Evolutionary conservation across 1,140 invertebrate genomes (phyloP), one percentile per base, ranked within the genome.

Genomic region (Rhagoletis zephyria): DNA sequence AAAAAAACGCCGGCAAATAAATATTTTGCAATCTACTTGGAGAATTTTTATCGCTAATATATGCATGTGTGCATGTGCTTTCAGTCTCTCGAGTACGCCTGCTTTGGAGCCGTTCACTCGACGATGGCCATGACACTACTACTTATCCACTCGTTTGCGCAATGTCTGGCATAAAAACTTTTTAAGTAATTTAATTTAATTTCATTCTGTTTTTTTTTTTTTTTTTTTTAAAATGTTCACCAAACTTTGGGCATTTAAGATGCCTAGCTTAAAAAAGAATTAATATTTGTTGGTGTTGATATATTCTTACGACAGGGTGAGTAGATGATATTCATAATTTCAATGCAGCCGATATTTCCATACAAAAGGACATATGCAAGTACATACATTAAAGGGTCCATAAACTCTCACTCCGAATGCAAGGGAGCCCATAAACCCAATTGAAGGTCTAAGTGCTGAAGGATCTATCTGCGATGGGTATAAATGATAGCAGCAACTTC

Each of bases 101-200:
- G 40, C 40, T 74, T 74, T 6, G 2, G 67, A 16, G 67, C 67
- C 67, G 40, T 74, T 48, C 45, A 30, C 30, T 5, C 30, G 67
- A 40, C 67, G 45, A 74, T 74, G 67, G 67, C 67, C 67, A 48
- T 74, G 67, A 74, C 67, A 74, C 48, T 74, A 45, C 67, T 16
- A 16, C 42, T 74, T 74, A 6, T 30, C 5, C 40, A 40, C 67
- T 74, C 67, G 67, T 45, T 74, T 45, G 67, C 4, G 40, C 40
- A 16, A 5, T 16, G 65, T 67, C 65, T 67, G 65, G 65, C 65
- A 67, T 30, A 67, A 67, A 67, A 40, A 10, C 42, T 45, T 16
- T 48, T 14, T 42, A n/a, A 45, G 67, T 74, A 74, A 74, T 74
- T 74, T 40, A 74, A 74, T 74, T 45, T 74, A 42, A 45, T 45